A percentile compares a stretch with the other conserved stretches of the same genome.
These are phyloP conservation scores for Pycnonotus jocosus DNA, from an alignment of 2,113 vertebrate species.

Conservation along the genomic window DNA sequence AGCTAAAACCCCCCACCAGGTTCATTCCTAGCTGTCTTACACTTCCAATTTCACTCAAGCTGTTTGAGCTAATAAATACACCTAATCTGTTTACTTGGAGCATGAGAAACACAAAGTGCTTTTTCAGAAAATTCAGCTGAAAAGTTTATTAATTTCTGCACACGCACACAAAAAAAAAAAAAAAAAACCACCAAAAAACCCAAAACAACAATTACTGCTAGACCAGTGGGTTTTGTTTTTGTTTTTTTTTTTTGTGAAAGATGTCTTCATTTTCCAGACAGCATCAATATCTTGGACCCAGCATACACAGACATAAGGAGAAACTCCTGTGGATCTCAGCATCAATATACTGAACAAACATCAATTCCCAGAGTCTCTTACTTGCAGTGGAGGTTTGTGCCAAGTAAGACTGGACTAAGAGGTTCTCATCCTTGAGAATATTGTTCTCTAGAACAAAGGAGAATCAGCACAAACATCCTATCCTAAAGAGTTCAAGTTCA, in stretches of 20 bases:
- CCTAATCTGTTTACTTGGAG: slow-evolving; percentile 69
- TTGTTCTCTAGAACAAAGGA: neutral
- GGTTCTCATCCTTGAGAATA: neutral
- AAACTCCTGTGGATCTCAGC: neutral
- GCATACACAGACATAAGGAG: neutral
- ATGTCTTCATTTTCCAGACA: neutral
- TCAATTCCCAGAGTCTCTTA: neutral
- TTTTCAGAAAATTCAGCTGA: slow-evolving; percentile 73
- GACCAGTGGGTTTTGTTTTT: too few relatives aligned
- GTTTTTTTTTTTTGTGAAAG: neutral
- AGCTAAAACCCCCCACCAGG: neutral
- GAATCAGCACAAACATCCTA: neutral
- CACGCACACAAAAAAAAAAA: neutral
- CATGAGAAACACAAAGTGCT: slow-evolving; percentile 33
- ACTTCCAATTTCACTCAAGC: slow-evolving; percentile 30
- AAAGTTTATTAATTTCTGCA: slow-evolving; percentile 35
- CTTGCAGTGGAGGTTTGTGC: neutral
- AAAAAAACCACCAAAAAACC: neutral
- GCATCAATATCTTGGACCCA: neutral
- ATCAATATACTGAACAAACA: neutral
- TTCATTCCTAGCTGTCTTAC: slow-evolving; percentile 1
- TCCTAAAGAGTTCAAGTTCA: neutral
- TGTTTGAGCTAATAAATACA: slow-evolving; percentile 37
- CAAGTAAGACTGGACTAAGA: neutral
- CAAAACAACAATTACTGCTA: neutral